phyloP scores from a whole-genome alignment of 2,113 vertebrate species.

The Nothocercus julius region DNA sequence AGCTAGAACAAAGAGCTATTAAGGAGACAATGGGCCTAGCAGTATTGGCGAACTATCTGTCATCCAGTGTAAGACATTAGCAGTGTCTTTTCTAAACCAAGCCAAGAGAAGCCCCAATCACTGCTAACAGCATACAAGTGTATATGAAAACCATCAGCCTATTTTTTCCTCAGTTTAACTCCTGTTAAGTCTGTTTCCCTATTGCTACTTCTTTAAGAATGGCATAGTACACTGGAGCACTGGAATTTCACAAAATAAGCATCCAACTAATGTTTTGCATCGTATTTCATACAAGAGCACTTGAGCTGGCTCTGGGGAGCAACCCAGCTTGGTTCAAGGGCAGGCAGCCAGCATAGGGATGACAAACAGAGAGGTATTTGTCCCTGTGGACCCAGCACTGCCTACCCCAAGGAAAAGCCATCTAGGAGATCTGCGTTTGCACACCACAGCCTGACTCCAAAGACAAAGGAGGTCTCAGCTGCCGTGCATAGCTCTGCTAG shows the following conservation, averaged over 20 bases:
- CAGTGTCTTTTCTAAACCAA: conserved; percentile 22
- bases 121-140: background rate
- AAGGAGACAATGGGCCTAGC: conserved; percentile 38
- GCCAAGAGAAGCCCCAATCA: background rate
- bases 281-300: background rate
- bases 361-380: background rate
- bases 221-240: fast-evolving
- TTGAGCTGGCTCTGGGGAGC: background rate
- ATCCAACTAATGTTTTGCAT: background rate
- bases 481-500: background rate
- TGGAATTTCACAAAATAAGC: background rate
- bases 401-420: background rate
- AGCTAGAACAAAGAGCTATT: conserved; percentile 49
- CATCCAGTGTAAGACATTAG: conserved; percentile 6
- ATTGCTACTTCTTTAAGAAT: background rate
- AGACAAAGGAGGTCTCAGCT: background rate
- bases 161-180: background rate
- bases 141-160: background rate
- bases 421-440: background rate
- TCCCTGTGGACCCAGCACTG: fast-evolving
- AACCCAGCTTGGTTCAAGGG: background rate
- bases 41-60: conserved; percentile 10
- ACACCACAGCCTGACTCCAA: background rate
- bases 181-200: fast-evolving
- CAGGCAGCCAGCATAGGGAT: background rate